These are phyloP conservation scores for Leptopilina myrica DNA, from an alignment of 2,888 invertebrate genomes.

Conservation along the genomic window DNA sequence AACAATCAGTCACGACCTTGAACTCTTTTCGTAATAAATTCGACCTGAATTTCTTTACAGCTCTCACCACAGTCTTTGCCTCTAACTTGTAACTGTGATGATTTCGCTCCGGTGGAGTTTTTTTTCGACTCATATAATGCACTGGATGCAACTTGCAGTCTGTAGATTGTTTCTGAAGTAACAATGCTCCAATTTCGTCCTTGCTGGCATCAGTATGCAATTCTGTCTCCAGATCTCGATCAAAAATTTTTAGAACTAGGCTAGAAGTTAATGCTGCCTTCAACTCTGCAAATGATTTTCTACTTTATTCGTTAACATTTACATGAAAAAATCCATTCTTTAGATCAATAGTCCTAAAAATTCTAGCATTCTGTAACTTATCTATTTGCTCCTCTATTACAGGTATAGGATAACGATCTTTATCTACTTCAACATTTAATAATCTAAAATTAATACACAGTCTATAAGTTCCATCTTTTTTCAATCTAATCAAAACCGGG, in stretches of 20 bases:
- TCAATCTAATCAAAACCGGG: no score
- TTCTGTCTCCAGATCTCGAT: not conserved
- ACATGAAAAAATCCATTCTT: no score
- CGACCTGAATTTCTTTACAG: constrained; percentile 47
- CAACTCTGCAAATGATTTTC: not conserved
- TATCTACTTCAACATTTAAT: no score
- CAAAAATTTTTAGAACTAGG: not conserved
- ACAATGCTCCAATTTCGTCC: not conserved
- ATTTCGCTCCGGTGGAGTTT: not conserved
- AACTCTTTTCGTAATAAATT: constrained; percentile 42
- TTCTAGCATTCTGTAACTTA: no score
- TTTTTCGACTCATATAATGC: not conserved
- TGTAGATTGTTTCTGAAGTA: not conserved
- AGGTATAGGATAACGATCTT: no score
- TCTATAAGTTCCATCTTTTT: no score
- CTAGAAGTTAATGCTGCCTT: not conserved
- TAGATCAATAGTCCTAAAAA: no score
- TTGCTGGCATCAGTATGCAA: not conserved
- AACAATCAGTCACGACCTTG: constrained; percentile 52
- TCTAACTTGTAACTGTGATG: constrained; percentile 50
- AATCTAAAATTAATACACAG: no score
- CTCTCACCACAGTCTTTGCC: constrained; percentile 56
- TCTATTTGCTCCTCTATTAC: no score
- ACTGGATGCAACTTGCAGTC: not conserved
- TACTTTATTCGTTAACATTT: no score